These are phyloP conservation scores for Beris chalybata DNA, from an alignment of 2,888 invertebrate species.

Conservation along the genomic window DNA sequence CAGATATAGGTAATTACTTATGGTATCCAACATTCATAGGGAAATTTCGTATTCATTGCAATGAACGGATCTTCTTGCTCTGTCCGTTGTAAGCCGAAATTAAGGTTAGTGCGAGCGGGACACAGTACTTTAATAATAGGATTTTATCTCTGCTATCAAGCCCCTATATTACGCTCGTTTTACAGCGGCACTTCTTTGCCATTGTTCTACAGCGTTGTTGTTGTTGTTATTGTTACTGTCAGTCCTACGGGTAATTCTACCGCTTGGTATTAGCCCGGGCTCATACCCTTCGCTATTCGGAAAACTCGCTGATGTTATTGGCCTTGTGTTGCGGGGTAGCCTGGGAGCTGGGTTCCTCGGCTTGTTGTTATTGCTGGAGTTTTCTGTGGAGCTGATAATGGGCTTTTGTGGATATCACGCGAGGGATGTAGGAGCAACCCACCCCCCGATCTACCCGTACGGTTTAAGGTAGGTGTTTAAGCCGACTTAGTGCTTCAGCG, in stretches of 20 bases:
- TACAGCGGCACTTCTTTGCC: constrained; percentile 33
- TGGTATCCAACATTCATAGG: constrained; percentile 39
- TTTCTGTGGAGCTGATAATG: too few species aligned
- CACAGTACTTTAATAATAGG: constrained; percentile 55
- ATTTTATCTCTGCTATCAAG: constrained; percentile 57
- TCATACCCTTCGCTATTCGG: not conserved
- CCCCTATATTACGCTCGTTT: constrained; percentile 41
- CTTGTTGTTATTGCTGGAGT: too few species aligned
- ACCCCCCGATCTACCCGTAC: too few species aligned
- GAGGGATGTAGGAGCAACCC: too few species aligned
- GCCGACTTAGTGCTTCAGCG: too few species aligned
- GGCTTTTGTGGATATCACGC: too few species aligned
- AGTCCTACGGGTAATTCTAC: not conserved
- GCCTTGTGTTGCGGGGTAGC: constrained; percentile 27
- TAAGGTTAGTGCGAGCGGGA: constrained; percentile 47
- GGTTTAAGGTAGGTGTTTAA: too few species aligned
- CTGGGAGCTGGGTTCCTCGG: too few species aligned
- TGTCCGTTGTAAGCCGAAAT: constrained; percentile 47
- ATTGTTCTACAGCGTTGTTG: not conserved
- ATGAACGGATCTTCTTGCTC: constrained; percentile 55
- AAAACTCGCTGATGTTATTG: constrained; percentile 36
- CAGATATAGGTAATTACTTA: constrained; percentile 36
- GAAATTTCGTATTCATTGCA: constrained; percentile 55
- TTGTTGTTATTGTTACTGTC: not conserved
- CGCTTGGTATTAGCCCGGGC: not conserved